Percentiles rank a stretch among this genome's conserved stretches.
These are phyloP conservation scores for Brachionus calyciflorus DNA, from an alignment of 1,140 invertebrate species.

Conservation along the genomic window DNA sequence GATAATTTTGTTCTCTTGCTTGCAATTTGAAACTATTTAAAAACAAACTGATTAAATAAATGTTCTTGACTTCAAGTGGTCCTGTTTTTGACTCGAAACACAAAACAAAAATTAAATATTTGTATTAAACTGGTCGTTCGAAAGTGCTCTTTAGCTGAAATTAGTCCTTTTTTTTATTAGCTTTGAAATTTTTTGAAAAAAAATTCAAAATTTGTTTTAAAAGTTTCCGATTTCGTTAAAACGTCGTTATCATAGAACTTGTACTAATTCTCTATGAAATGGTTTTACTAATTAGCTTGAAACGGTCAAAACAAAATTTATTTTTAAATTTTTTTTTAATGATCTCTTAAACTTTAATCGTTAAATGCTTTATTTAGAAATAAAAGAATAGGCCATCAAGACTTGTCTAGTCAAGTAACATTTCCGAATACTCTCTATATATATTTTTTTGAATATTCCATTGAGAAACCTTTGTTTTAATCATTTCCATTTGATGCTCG, in stretches of 20 bases:
- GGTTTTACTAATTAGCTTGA: conserved; percentile 20
- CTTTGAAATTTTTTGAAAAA: conserved; percentile 30
- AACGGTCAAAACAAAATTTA: background rate
- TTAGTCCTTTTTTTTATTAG: conserved; percentile 17
- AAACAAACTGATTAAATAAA: conserved; percentile 1
- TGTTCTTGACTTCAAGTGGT: conserved; percentile 41
- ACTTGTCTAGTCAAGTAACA: conserved; percentile 14
- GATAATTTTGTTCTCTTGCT: background rate
- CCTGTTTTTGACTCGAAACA: conserved; percentile 34
- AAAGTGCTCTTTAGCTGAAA: background rate
- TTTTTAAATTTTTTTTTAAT: background rate
- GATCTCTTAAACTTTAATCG: background rate
- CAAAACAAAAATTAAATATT: background rate
- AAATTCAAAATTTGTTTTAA: background rate
- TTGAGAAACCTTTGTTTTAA: background rate
- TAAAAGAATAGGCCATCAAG: background rate
- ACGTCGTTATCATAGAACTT: conserved; percentile 23
- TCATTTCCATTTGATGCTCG: background rate
- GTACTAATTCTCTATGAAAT: conserved; percentile 6
- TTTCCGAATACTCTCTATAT: background rate
- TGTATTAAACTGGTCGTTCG: background rate
- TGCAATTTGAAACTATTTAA: conserved; percentile 23
- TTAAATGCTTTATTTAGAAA: too few species aligned
- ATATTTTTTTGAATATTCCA: too few species aligned
- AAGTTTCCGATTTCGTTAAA: conserved; percentile 29